Base-by-base conservation (phyloP, 2,113 vertebrate species). In the Tachycineta bicolor region DNA sequence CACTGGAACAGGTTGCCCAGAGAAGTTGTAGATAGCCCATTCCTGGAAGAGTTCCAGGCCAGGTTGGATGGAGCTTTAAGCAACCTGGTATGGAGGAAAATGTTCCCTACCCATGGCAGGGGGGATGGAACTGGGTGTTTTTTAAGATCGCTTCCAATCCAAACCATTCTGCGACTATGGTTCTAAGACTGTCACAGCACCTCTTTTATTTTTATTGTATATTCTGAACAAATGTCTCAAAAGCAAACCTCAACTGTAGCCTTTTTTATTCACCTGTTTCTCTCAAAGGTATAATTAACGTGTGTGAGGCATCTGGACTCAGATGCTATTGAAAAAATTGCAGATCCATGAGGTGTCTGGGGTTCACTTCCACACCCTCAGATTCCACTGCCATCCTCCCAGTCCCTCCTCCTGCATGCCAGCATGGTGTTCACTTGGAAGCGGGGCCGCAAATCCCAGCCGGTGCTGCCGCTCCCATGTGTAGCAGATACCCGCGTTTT, bases 381-480 rank as follows among this genome's bases (percentile, higher is more conserved):
- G 34, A 6, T 77, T 23, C 25, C 18, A 3, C 12, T 43, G 53
- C 46, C 7, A 1, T 28, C 10, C 24, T 86, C 46, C 19, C 19
- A 6, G 3, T 49, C 23, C 12, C 43, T 25, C 11, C 18, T 59
- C 44, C 65, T 9, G 7, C 1, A 1, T 49, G 24, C 65, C 8
- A 2, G 49, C 33, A 10, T 2, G 34, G 64, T 28, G 14, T 5
- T 81, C 20, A 7, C 22, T 50, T 0, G 0, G 70, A 83, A 87
- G 53, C 55, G 31, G 14, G 20, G 11, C 21, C 0, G 1, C n/a
- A 75, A 63, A 83, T 31, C 50, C 58, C 3, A 2, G 1, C 11
- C 0, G 0, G 14, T 47, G 37, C 47, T 47, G 29, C 37, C 0
- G 0, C 12, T 71, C 80, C 65, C 64, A 28, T 1, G 1, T 33